A percentile compares a stretch with the other conserved stretches of the same genome.
Evolutionary conservation across 2,888 invertebrate genomes (phyloP).

Genomic region (Orchesellides sinensis): DNA sequence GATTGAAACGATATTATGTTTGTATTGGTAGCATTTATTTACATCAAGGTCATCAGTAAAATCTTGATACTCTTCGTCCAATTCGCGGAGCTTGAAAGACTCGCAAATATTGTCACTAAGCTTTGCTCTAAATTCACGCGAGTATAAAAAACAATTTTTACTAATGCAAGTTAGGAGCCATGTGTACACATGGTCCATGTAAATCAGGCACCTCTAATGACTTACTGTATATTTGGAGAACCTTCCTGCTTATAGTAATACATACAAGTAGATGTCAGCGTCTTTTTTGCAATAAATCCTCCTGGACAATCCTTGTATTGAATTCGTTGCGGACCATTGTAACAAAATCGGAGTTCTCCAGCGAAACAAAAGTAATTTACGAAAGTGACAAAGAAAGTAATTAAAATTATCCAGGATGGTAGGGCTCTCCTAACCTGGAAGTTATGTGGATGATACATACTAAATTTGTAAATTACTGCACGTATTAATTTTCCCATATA

Average conservation of each 20-base stretch:
- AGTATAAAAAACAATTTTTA: background rate
- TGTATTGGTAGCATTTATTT: too few relatives aligned
- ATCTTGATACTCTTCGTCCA: conserved; percentile 30
- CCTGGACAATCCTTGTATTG: conserved; percentile 58
- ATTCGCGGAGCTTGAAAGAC: background rate
- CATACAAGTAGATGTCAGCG: conserved; percentile 27
- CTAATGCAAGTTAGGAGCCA: background rate
- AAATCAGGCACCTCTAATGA: background rate
- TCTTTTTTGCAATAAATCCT: conserved; percentile 42
- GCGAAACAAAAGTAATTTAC: background rate
- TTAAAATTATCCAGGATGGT: too few relatives aligned
- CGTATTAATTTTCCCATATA: too few relatives aligned
- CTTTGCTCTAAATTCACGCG: conserved; percentile 23
- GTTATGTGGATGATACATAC: too few relatives aligned
- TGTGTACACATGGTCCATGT: background rate
- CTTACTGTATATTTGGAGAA: conserved; percentile 43
- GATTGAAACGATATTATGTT: too few relatives aligned
- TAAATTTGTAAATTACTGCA: too few relatives aligned
- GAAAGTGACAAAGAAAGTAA: too few relatives aligned
- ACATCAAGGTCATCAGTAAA: background rate
- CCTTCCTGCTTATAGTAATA: conserved; percentile 37
- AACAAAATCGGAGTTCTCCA: conserved; percentile 58
- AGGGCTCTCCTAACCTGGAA: too few relatives aligned
- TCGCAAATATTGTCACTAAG: conserved; percentile 38
- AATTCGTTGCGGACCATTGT: conserved; percentile 63